These are phyloP conservation scores for Oncorhynchus gorbuscha DNA, from an alignment of 2,113 vertebrate species.

Conservation along the genomic window DNA sequence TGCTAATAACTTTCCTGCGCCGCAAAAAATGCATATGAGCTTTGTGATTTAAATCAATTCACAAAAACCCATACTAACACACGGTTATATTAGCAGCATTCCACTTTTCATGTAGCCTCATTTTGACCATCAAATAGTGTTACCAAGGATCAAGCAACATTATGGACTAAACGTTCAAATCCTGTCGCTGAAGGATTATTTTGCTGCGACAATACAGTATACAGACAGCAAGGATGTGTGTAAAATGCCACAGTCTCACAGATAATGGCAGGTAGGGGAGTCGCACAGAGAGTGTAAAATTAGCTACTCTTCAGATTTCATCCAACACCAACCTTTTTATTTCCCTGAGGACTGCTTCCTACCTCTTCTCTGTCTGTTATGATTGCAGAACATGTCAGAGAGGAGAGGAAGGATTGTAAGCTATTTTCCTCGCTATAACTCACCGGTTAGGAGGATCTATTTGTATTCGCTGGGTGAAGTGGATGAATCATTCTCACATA, in stretches of 20 bases:
- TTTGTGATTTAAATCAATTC: too few species aligned
- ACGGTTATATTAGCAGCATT: too few species aligned
- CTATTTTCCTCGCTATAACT: not conserved
- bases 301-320: slow-evolving; percentile 21
- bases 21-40: too few species aligned
- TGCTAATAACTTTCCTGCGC: too few species aligned
- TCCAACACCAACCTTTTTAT: slow-evolving; percentile 21
- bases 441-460: not conserved
- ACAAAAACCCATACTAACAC: too few species aligned
- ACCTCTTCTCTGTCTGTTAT: slow-evolving; percentile 8
- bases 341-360: slow-evolving; percentile 21
- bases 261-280: not conserved
- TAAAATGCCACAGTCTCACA: not conserved
- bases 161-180: too few species aligned
- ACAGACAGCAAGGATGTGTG: not conserved
- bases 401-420: not conserved
- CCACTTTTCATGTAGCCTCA: too few species aligned
- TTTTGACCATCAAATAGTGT: too few species aligned
- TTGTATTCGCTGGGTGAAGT: not conserved
- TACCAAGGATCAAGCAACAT: too few species aligned
- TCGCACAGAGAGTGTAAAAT: slow-evolving; percentile 24
- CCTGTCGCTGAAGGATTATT: too few species aligned
- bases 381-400: slow-evolving; percentile 10
- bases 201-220: not conserved
- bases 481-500: not conserved